phyloP scores from a whole-genome alignment of 1,140 invertebrate genomes.

The Lerema accius region DNA sequence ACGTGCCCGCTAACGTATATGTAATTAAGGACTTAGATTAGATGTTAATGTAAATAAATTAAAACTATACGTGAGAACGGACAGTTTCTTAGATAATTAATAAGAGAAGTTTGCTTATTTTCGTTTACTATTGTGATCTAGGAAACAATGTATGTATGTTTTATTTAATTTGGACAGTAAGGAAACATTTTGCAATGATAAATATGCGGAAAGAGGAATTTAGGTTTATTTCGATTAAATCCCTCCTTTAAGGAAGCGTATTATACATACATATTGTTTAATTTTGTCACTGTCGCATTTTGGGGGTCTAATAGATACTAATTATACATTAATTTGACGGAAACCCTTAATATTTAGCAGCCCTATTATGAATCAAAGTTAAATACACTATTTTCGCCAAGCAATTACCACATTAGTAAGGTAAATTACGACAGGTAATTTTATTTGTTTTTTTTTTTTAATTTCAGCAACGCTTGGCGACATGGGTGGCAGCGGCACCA shows the following conservation, averaged over 20 bases:
- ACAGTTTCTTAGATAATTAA: background rate
- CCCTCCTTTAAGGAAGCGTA: no score
- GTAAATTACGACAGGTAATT: background rate
- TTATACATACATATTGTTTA: no score
- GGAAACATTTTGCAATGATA: no score
- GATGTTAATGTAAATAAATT: background rate
- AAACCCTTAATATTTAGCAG: background rate
- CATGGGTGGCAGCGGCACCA: conserved; percentile 72
- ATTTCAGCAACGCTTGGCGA: conserved; percentile 68
- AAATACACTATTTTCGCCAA: background rate
- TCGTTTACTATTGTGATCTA: no score
- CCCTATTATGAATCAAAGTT: background rate
- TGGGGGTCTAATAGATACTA: no score
- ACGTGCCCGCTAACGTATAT: background rate
- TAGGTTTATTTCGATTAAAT: no score
- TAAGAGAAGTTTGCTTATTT: no score
- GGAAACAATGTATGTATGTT: no score
- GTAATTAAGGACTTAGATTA: conserved; percentile 1
- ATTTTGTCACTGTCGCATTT: no score
- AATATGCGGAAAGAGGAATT: no score
- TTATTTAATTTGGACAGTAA: no score
- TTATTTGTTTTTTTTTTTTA: conserved; percentile 1
- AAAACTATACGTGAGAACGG: no score
- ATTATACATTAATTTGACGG: background rate
- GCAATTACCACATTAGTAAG: background rate